Conservation (phyloP, 2,113 vertebrate genomes). For the Carollia perspicillata region DNA sequence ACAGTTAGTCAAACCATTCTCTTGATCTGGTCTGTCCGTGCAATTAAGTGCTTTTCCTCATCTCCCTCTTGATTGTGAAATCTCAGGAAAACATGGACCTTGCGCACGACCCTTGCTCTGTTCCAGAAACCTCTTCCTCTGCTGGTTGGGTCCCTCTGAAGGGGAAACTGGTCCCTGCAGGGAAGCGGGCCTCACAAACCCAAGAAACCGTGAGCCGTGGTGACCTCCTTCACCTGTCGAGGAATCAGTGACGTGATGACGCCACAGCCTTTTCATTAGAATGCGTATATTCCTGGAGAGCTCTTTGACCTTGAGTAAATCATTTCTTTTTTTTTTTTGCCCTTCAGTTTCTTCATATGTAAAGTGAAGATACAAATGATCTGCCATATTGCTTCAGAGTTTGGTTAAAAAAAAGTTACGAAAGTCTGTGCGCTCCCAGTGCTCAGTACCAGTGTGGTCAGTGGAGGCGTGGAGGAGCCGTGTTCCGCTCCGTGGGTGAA, state of each 20-base stretch:
- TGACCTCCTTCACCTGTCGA: neutral
- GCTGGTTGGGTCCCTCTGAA: neutral
- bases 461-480: too few species aligned
- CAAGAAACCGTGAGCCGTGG: neutral
- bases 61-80: neutral
- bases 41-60: neutral
- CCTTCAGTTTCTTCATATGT: neutral
- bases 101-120: neutral
- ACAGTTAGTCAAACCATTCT: neutral
- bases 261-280: neutral
- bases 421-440: neutral
- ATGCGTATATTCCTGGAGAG: neutral
- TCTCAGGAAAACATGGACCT: neutral
- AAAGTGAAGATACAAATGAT: neutral
- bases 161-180: neutral
- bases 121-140: neutral
- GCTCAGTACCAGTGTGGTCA: fast-evolving
- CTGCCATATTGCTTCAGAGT: neutral
- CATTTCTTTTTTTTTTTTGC: neutral
- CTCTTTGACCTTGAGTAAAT: neutral
- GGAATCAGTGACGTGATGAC: too few species aligned
- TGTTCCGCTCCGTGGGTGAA: neutral
- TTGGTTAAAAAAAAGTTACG: neutral
- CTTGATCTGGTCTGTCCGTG: neutral
- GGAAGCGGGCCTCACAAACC: neutral